These are phyloP conservation scores for Pipistrellus nathusii DNA, from an alignment of 2,797 vertebrate genomes.

Conservation along the genomic window DNA sequence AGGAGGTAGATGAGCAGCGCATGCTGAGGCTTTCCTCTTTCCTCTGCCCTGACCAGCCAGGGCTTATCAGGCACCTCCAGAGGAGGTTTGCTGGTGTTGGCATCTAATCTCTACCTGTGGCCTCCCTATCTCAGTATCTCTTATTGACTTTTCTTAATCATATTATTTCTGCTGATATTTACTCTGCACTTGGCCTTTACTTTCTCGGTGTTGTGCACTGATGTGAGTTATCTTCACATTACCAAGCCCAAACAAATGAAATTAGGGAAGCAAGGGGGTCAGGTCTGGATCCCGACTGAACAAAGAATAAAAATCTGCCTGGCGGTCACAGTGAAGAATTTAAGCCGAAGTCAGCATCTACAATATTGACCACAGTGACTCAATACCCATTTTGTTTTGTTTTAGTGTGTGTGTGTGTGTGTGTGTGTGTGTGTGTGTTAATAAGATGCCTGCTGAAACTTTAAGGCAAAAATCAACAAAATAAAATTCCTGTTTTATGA, in stretches of 20 bases:
- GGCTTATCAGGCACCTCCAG: background rate
- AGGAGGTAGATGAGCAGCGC: background rate
- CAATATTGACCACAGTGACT: background rate
- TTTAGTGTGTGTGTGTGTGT: background rate
- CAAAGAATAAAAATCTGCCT: background rate
- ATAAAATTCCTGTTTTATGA: background rate
- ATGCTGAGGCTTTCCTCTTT: background rate
- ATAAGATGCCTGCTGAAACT: background rate
- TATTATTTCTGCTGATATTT: slow-evolving; percentile 77
- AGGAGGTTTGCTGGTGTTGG: background rate
- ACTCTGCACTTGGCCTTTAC: slow-evolving; percentile 62
- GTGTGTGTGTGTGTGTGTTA: background rate
- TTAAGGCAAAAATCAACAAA: background rate
- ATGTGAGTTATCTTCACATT: slow-evolving; percentile 24
- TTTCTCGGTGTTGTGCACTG: slow-evolving; percentile 1
- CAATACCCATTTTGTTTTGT: background rate
- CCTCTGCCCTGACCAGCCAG: background rate
- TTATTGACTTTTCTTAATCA: slow-evolving; percentile 74
- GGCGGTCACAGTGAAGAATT: background rate
- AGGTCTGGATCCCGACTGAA: background rate
- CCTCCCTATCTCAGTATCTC: slow-evolving; percentile 57
- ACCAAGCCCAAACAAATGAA: slow-evolving; percentile 59
- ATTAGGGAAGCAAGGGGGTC: slow-evolving; percentile 15
- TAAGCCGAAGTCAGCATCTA: background rate
- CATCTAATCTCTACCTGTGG: slow-evolving; percentile 23